phyloP scores from a whole-genome alignment of 2,113 vertebrate genomes.

The Cephalopterus ornatus region DNA sequence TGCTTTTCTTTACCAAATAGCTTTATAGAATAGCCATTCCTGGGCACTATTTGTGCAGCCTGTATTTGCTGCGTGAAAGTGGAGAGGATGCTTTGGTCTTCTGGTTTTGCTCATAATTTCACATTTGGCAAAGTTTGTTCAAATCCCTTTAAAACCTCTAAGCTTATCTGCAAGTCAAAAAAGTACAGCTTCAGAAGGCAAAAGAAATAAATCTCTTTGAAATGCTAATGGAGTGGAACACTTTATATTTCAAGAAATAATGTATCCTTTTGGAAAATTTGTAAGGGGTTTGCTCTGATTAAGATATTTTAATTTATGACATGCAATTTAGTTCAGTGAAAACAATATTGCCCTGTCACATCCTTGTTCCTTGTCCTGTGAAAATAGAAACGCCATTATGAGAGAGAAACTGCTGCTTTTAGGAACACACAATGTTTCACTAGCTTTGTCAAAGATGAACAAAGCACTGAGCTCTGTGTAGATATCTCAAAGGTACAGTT shows the following conservation, averaged over 20 bases:
- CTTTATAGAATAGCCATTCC: background rate
- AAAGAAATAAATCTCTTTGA: conserved; percentile 70
- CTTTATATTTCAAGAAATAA: conserved; percentile 63
- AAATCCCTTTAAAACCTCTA: conserved; percentile 59
- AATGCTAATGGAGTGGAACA: conserved; percentile 57
- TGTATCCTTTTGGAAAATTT: conserved; percentile 50
- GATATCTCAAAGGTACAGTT: conserved; percentile 43
- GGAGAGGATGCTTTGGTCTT: background rate
- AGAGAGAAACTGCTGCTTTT: conserved; percentile 28
- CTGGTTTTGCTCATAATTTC: conserved; percentile 49
- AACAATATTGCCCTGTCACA: conserved; percentile 39
- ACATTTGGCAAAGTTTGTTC: conserved; percentile 37
- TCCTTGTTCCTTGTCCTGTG: conserved; percentile 5
- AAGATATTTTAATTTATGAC: conserved; percentile 59
- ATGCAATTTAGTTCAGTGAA: conserved; percentile 47
- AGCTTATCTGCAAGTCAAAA: conserved; percentile 60
- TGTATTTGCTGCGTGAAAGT: background rate
- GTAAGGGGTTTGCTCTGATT: conserved; percentile 34
- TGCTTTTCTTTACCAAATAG: background rate
- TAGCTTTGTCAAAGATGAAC: conserved; percentile 24
- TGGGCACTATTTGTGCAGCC: background rate
- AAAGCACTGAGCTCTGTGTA: conserved; percentile 46
- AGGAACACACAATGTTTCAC: conserved; percentile 38
- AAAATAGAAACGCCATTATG: conserved; percentile 24
- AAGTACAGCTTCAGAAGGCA: conserved; percentile 55